Base-by-base conservation (phyloP, 2,888 invertebrate genomes). In the Cheilosia pagana region DNA sequence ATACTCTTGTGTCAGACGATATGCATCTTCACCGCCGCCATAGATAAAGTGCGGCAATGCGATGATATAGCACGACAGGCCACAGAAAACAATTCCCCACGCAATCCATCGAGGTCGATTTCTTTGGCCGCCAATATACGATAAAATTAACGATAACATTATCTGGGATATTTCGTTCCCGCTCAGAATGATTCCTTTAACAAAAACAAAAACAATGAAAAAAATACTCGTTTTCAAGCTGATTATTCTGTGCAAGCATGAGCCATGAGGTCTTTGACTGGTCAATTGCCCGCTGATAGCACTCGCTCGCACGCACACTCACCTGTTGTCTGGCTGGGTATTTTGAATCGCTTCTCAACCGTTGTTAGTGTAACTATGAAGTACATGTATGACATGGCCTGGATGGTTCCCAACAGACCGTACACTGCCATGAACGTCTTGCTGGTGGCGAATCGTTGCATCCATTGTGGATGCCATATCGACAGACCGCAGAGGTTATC, bases 121-220 rank as follows among this genome's bases (percentile, higher is more conserved):
- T 25, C 94, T 93, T 83, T 94, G 93, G n/a, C 95, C 94, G 7
- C 95, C 95, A 87, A 94, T 93, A 87, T 95, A 95, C 21, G 94
- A 94, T 48, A 95, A 89, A 63, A 95, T 91, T 67, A 95, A 89
- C 4, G 95, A 94, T 50, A 94, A 89, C 71, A 95, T 88, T 81
- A 95, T 94, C 90, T 95, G 95, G 68, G 95, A 95, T 88, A 95
- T 93, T 91, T 95, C 95, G 92, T 95, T 95, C 31, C 95, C 94
- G 70, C 95, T 94, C 43, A 95, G 91, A 70, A 95, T 94, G 35
- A 95, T 92, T 45, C 95, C 95, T 95, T 88, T n/a, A 90, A 89
- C 83, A 88, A 88, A 87, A 87, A 39, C 19, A 35, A 35, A 35
- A 28, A 28, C 7, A 8, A 28, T n/a, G n/a, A 8, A 28, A 59